Evolutionary conservation across 2,888 invertebrate genomes (phyloP).

Genomic region (Sminthurinus aureus): DNA sequence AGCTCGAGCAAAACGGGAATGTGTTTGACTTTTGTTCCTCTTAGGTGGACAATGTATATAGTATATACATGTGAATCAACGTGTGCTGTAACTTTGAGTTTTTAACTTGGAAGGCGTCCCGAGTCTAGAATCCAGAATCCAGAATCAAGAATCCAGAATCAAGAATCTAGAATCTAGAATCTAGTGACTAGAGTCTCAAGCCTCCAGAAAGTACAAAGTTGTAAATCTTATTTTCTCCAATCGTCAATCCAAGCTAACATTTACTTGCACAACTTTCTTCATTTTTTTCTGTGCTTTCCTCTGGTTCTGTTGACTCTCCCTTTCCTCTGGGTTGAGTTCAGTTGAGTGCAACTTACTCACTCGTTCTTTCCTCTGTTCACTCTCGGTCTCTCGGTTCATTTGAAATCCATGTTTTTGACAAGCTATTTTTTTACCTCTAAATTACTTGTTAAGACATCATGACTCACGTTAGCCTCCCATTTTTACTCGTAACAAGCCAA

Average conservation of each 20-base stretch:
- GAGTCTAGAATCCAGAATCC: neutral
- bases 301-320: too few species aligned
- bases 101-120: neutral
- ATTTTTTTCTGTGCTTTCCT: neutral
- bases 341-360: neutral
- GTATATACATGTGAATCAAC: neutral
- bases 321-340: too few species aligned
- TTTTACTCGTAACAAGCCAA: neutral
- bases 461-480: neutral
- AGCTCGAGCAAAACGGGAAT: neutral
- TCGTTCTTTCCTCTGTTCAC: neutral
- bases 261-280: neutral
- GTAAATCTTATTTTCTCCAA: conserved; percentile 24
- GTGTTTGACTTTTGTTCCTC: neutral
- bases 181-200: neutral
- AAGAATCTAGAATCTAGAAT: neutral
- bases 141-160: too few species aligned
- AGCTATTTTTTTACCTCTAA: conserved; percentile 9
- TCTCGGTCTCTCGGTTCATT: neutral
- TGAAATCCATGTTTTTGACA: conserved; percentile 31
- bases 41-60: neutral
- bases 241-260: conserved; percentile 1
- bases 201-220: neutral
- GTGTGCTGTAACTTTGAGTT: neutral
- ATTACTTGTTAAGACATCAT: neutral